These are phyloP conservation scores for Aplochiton taeniatus DNA, from an alignment of 2,797 vertebrate genomes.

Conservation along the genomic window DNA sequence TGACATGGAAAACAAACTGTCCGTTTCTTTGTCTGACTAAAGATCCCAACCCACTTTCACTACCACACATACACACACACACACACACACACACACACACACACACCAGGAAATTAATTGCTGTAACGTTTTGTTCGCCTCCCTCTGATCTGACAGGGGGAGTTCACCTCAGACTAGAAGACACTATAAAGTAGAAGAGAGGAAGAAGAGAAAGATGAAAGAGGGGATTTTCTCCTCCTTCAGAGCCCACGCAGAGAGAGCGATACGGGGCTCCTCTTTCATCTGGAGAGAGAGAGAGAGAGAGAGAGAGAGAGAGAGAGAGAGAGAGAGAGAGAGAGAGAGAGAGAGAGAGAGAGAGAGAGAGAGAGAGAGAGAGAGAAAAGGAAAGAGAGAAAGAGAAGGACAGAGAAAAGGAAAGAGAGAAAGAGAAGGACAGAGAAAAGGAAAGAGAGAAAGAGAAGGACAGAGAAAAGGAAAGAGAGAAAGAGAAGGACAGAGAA, in stretches of 20 bases:
- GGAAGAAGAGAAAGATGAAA: neutral
- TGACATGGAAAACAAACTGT: too few species aligned
- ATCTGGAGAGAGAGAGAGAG: conserved; percentile 10
- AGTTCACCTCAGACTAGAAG: conserved; percentile 22
- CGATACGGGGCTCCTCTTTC: conserved; percentile 13
- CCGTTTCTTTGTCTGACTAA: too few species aligned
- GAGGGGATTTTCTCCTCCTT: conserved; percentile 28
- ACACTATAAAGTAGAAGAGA: conserved; percentile 4
- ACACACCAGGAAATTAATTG: too few species aligned
- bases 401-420: conserved; percentile 4
- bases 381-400: neutral
- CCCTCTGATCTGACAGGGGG: conserved; percentile 24
- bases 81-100: too few species aligned
- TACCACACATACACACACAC: too few species aligned
- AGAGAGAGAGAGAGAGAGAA: conserved; percentile 2
- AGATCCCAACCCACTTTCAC: too few species aligned
- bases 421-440: neutral
- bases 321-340: conserved; percentile 1
- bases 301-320: neutral
- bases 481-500: neutral
- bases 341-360: conserved; percentile 5
- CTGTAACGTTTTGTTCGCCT: too few species aligned
- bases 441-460: neutral
- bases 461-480: neutral
- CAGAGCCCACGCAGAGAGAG: conserved; percentile 7